Evolutionary conservation across 2,888 invertebrate genomes (phyloP), one percentile per base, ranked within the genome.

Genomic region (Heliconius erato): DNA sequence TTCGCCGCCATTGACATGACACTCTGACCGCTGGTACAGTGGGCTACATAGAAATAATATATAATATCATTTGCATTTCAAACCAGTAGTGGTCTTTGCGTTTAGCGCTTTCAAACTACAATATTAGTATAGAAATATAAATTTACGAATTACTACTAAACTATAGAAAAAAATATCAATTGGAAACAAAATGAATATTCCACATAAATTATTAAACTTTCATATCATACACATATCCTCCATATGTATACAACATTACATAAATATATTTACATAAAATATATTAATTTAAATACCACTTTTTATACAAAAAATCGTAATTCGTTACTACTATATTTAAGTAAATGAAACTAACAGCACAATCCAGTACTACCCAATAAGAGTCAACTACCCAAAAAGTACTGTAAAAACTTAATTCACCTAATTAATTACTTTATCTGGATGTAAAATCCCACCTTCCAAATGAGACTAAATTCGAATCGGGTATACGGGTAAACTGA

Each of bases 401-500:
- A 9, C 63, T 40, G 63, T 35, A 63, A 26, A 40, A 76, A 63
- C 35, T 40, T 63, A 76, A 40, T 76, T 63, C 35, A 63, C n/a
- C 76, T 63, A 76, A 76, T 76, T 59, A 76, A 76, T 16, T 76
- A 16, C 76, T 40, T 59, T 63, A 63, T 76, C 63, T 76, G 63
- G 76, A 76, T 76, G 35, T 76, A 76, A 76, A 76, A 63, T 76
- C 40, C 76, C 16, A 63, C 63, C 76, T 63, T 76, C n/a, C 63
- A 63, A 76, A 76, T 76, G 63, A 76, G 63, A 68, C 32, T 74
- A 54, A 77, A 40, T 63, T 40, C 28, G 35, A 69, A 81, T 35
- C 40, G 59, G 54, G 40, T 81, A 14, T 77, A 32, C 69, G 74
- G 65, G 32, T 44, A 82, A 65, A 77, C 81, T 86, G 83, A 84